A percentile compares a stretch with the other conserved stretches of the same genome.
phyloP scores from a whole-genome alignment of 2,888 invertebrate genomes.

The Ochropleura plecta region DNA sequence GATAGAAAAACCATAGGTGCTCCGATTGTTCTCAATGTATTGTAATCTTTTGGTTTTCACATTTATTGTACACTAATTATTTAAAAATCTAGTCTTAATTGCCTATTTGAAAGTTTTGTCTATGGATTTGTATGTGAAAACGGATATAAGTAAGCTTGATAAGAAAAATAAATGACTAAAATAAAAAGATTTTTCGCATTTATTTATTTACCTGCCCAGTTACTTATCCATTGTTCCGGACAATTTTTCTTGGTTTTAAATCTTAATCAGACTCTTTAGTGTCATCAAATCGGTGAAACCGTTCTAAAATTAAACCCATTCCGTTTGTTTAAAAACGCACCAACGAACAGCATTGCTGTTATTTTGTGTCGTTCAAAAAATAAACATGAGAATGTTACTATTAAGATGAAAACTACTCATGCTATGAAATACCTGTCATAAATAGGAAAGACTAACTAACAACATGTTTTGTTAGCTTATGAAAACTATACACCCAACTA shows the following conservation, averaged over 20 bases:
- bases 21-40: constrained; percentile 53
- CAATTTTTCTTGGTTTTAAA: background rate
- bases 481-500: background rate
- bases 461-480: background rate
- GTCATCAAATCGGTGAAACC: too few relatives aligned
- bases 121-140: constrained; percentile 45
- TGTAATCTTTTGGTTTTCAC: constrained; percentile 55
- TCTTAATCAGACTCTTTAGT: too few relatives aligned
- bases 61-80: constrained; percentile 52
- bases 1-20: constrained; percentile 63
- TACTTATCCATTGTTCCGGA: background rate
- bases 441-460: background rate
- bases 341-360: background rate
- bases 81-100: constrained; percentile 67
- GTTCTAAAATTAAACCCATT: background rate
- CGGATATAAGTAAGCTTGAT: constrained; percentile 53
- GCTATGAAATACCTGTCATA: background rate
- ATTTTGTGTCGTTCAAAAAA: background rate
- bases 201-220: background rate
- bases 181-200: background rate
- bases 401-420: background rate
- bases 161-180: constrained; percentile 40
- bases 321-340: background rate
- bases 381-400: background rate
- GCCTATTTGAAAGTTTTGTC: constrained; percentile 51